Percentiles rank a stretch among this genome's conserved stretches.
Conservation (phyloP, 2,888 invertebrate species). For the Eupithecia abbreviata region DNA sequence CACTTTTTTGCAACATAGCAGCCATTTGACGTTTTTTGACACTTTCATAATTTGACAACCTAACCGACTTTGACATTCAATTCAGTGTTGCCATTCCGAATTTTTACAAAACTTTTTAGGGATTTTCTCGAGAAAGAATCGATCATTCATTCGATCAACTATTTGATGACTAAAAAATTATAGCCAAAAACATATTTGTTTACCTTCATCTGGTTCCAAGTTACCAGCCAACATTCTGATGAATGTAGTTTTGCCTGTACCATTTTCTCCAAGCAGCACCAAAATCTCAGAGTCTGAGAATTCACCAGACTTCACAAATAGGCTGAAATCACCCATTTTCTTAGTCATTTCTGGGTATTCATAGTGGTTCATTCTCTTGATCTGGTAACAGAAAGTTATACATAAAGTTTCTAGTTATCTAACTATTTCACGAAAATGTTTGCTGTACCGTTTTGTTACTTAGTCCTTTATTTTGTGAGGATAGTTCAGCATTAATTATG, state of each 20-base stretch:
- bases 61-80: slow-evolving; percentile 51
- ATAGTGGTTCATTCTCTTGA: slow-evolving; percentile 98
- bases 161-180: background rate
- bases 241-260: slow-evolving; percentile 99
- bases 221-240: slow-evolving; percentile 99
- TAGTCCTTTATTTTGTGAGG: background rate
- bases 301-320: slow-evolving; percentile 93
- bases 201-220: slow-evolving; percentile 92
- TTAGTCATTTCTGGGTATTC: slow-evolving; percentile 97
- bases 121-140: slow-evolving; percentile 17
- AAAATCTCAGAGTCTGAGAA: slow-evolving; percentile 99
- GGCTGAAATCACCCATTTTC: slow-evolving; percentile 90
- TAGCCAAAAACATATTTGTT: slow-evolving; percentile 34
- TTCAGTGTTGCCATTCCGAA: slow-evolving; percentile 57
- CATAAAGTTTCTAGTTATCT: background rate
- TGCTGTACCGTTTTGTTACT: background rate
- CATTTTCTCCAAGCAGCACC: slow-evolving; percentile 98
- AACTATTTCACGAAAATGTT: background rate
- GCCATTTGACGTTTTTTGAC: slow-evolving; percentile 58
- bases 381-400: slow-evolving; percentile 56
- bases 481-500: too few relatives aligned
- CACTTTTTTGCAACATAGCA: slow-evolving; percentile 56
- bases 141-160: slow-evolving; percentile 13
- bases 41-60: slow-evolving; percentile 59
- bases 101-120: slow-evolving; percentile 23